Evolutionary conservation across 2,113 vertebrate species (phyloP).

Genomic region (Sigmodon hispidus): DNA sequence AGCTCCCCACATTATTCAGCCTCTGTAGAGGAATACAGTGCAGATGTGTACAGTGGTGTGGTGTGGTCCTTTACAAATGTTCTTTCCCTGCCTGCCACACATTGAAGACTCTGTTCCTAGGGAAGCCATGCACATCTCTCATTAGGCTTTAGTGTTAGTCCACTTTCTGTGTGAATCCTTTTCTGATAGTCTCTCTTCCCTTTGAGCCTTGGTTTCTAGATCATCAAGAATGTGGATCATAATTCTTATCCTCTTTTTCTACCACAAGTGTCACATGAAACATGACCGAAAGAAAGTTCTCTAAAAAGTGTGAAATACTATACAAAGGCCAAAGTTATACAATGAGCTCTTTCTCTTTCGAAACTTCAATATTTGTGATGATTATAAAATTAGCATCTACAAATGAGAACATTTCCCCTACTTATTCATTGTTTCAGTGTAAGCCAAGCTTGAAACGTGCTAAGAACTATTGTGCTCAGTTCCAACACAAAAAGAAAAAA

Average conservation of each 20-base stretch:
- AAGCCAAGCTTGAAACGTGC: slow-evolving; percentile 49
- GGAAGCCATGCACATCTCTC: neutral
- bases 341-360: slow-evolving; percentile 27
- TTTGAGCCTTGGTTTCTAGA: neutral
- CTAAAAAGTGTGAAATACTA: slow-evolving; percentile 31
- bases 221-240: neutral
- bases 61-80: neutral
- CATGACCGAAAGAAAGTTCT: slow-evolving; percentile 8
- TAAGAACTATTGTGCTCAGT: slow-evolving; percentile 1
- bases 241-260: neutral
- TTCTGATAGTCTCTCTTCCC: neutral
- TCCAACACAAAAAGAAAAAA: slow-evolving; percentile 31
- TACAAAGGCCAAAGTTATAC: neutral
- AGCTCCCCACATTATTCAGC: neutral
- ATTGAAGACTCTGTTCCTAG: neutral
- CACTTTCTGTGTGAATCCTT: neutral
- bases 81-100: neutral
- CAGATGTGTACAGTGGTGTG: neutral
- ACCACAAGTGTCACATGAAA: slow-evolving; percentile 15
- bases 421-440: slow-evolving; percentile 12
- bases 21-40: neutral
- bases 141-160: neutral
- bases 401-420: slow-evolving; percentile 20
- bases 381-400: slow-evolving; percentile 50
- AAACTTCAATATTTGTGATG: neutral